A percentile compares a stretch with the other conserved stretches of the same genome.
These are phyloP conservation scores for Propithecus coquereli DNA, from an alignment of 2,113 vertebrate species.

Conservation along the genomic window DNA sequence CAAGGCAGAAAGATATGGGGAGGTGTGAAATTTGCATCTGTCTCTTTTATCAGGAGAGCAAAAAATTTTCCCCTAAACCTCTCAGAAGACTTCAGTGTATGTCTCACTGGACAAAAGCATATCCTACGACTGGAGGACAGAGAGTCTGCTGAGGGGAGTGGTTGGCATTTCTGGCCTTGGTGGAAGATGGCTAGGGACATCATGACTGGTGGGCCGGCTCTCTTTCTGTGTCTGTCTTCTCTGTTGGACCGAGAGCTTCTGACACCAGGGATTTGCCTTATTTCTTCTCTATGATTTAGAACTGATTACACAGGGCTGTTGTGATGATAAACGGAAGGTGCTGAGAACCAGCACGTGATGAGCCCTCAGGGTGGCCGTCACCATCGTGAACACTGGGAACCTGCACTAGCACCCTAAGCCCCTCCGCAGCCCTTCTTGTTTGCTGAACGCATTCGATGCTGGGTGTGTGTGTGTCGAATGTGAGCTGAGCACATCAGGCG, in stretches of 20 bases:
- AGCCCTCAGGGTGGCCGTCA: background rate
- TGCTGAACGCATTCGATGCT: background rate
- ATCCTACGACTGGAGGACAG: background rate
- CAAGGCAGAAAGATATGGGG: background rate
- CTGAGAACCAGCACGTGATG: background rate
- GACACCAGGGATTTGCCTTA: background rate
- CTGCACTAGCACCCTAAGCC: background rate
- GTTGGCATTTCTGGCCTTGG: background rate
- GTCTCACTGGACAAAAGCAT: background rate
- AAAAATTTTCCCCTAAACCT: background rate
- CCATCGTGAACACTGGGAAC: background rate
- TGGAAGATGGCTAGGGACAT: background rate
- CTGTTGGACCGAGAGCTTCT: background rate
- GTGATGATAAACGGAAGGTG: background rate
- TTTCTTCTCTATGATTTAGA: background rate
- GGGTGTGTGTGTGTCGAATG: too few relatives aligned
- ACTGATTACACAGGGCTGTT: too few relatives aligned
- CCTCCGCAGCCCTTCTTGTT: background rate
- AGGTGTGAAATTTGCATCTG: background rate
- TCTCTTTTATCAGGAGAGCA: background rate
- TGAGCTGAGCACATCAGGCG: rapidly evolving
- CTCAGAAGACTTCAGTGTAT: background rate
- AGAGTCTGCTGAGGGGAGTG: background rate
- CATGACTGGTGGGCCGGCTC: background rate
- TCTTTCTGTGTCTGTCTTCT: background rate